Conservation (phyloP, 2,113 vertebrate species). For the Ptilonorhynchus violaceus region DNA sequence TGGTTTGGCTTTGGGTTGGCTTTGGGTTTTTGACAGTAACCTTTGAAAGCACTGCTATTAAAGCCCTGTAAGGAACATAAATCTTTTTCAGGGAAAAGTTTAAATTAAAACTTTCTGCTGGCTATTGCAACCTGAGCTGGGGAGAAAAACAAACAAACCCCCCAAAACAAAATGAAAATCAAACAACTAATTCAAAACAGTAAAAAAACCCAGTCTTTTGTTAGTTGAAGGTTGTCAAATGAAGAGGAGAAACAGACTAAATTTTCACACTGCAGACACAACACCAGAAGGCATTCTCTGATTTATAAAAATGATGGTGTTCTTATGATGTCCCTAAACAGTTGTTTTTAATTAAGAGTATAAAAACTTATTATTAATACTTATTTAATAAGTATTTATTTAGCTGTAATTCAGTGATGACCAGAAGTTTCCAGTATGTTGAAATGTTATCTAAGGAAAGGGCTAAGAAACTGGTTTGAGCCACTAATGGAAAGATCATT, state of each 20-base stretch:
- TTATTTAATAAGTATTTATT: not conserved
- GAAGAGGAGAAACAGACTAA: not conserved
- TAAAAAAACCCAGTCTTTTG: rapidly evolving
- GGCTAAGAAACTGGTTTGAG: not conserved
- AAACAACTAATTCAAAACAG: not conserved
- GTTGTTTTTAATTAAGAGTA: no score
- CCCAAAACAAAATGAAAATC: not conserved
- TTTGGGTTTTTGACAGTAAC: not conserved
- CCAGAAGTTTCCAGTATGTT: not conserved
- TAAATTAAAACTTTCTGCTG: not conserved
- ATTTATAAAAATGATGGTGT: not conserved
- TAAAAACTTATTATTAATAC: no score
- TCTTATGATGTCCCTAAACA: not conserved
- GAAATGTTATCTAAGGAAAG: not conserved
- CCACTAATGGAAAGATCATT: not conserved
- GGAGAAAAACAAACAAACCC: not conserved
- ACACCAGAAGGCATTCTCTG: not conserved
- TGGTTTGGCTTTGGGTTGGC: not conserved
- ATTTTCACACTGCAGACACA: not conserved
- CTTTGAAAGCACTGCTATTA: not conserved
- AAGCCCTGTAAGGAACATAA: not conserved
- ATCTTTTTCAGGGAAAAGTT: not conserved
- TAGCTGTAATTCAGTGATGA: not conserved
- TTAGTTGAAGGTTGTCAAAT: not conserved
- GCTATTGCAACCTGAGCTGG: not conserved